A percentile compares a stretch with the other conserved stretches of the same genome.
phyloP scores from a whole-genome alignment of 2,888 invertebrate species.

The Cephus spinipes region DNA sequence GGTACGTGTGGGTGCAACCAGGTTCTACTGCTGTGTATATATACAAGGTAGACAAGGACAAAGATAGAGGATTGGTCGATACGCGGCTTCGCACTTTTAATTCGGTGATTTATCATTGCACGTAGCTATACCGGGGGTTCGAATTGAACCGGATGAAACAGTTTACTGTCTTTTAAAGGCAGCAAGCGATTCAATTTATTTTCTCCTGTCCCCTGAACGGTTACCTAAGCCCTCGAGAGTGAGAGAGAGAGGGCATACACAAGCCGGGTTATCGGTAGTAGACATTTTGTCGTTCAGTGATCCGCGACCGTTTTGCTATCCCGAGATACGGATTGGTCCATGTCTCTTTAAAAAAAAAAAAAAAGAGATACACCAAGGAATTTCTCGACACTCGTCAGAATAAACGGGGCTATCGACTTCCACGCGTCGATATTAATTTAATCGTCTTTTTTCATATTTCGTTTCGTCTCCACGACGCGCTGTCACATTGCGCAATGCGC shows the following conservation, averaged over 20 bases:
- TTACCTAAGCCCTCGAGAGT: neutral
- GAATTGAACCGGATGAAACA: constrained; percentile 63
- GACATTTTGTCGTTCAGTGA: neutral
- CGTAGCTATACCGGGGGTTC: constrained; percentile 43
- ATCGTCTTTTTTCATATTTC: neutral
- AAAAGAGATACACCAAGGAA: neutral
- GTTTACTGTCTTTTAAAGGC: constrained; percentile 58
- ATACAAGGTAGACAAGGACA: neutral
- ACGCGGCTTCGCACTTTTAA: constrained; percentile 27
- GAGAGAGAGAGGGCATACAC: neutral
- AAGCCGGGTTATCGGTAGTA: neutral
- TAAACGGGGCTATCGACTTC: neutral
- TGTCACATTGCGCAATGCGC: neutral
- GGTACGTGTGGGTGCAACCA: neutral
- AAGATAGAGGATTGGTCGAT: neutral
- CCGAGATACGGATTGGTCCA: neutral
- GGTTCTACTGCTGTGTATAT: neutral
- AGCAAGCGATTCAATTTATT: constrained; percentile 62
- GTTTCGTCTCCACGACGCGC: neutral
- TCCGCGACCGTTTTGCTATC: neutral
- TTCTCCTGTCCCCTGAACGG: constrained; percentile 44
- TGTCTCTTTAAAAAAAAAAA: neutral
- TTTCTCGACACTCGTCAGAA: neutral
- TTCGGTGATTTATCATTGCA: constrained; percentile 44
- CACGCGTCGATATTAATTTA: neutral